phyloP scores from a whole-genome alignment of 2,797 vertebrate genomes.

The Petrocephalus sullivani region DNA sequence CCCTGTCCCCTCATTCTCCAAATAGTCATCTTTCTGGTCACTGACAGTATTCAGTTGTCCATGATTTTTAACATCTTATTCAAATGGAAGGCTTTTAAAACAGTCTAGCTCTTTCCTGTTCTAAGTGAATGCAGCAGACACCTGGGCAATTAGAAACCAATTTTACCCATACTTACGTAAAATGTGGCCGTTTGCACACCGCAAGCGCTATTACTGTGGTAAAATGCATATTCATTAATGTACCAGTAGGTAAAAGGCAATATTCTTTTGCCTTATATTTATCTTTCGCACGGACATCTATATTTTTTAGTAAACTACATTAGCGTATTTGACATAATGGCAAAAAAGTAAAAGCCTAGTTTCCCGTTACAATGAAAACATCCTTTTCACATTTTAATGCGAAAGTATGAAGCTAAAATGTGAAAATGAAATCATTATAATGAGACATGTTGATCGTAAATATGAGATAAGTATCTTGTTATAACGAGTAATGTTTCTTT shows the following conservation, averaged over 20 bases:
- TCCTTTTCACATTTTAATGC: neutral
- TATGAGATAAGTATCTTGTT: neutral
- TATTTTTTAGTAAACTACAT: neutral
- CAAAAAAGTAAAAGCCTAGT: too few species aligned
- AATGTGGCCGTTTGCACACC: neutral
- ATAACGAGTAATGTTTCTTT: neutral
- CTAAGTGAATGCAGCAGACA: neutral
- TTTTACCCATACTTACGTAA: neutral
- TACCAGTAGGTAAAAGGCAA: neutral
- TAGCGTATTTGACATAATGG: too few species aligned
- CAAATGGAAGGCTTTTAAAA: neutral
- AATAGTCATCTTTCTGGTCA: neutral
- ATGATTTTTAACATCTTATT: too few species aligned
- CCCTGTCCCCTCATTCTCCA: neutral
- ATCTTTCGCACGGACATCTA: neutral
- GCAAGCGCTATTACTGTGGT: neutral
- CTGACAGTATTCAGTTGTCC: too few species aligned
- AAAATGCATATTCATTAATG: neutral
- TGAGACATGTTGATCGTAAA: neutral
- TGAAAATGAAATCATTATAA: neutral
- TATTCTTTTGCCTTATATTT: neutral
- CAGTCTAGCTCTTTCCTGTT: neutral
- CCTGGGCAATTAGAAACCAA: neutral
- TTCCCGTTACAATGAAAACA: neutral
- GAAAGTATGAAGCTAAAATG: neutral